Conservation (phyloP, 2,888 invertebrate genomes). For the Rhynchonema sp. region DNA sequence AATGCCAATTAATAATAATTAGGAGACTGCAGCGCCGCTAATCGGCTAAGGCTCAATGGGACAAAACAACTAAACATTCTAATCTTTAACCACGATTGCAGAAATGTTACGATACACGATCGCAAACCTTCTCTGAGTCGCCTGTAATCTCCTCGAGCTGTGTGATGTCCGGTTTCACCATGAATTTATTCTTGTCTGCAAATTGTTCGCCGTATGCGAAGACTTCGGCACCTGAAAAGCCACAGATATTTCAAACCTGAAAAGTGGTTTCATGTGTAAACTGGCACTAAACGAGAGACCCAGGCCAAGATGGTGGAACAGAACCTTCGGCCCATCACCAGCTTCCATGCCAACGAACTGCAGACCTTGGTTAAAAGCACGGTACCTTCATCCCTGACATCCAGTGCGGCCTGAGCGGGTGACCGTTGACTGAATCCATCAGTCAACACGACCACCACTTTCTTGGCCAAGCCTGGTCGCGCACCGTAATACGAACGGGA, state of each 20-base stretch:
- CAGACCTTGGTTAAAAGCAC: background rate
- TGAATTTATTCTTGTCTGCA: background rate
- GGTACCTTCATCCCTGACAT: background rate
- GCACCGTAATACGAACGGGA: background rate
- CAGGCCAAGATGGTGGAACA: background rate
- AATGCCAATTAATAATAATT: too few relatives aligned
- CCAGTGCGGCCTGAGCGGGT: background rate
- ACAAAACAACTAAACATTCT: too few relatives aligned
- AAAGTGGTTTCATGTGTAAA: background rate
- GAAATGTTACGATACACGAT: background rate
- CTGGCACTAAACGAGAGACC: background rate
- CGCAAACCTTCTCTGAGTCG: background rate
- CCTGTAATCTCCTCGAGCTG: background rate
- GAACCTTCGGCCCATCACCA: background rate
- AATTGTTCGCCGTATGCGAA: background rate
- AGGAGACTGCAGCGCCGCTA: too few relatives aligned
- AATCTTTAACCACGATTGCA: too few relatives aligned
- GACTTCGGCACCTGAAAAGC: background rate
- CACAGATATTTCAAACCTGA: too few relatives aligned
- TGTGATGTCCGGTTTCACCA: background rate
- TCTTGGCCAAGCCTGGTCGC: background rate
- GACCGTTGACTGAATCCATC: background rate
- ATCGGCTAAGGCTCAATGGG: too few relatives aligned
- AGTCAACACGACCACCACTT: background rate
- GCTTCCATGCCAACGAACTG: background rate